Base-by-base conservation (phyloP, 2,113 vertebrate species). In the Gymnarchus niloticus region DNA sequence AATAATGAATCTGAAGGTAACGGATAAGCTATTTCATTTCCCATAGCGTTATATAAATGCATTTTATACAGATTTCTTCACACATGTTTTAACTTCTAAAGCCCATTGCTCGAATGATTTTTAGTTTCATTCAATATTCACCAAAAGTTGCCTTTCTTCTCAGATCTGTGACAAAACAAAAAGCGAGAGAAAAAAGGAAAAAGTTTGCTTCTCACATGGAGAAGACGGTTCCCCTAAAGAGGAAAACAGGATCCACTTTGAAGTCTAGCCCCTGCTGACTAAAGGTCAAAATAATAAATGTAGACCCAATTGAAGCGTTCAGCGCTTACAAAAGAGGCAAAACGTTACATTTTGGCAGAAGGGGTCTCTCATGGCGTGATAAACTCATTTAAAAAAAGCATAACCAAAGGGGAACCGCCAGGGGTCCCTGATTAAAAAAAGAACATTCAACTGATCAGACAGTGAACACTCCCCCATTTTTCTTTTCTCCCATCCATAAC, bases 281-380 rank as follows among this genome's bases (percentile, higher is more conserved):
- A 94, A 94, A 95, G 94, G 94, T 95, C 93, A 95, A 95, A 94
- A 94, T 94, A 95, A 95, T 94, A 95, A 95, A 95, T 93, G 94
- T 95, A 94, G 91, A 91, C 91, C 90, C 93, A 93, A 93, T 93
- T 94, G 92, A 94, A 93, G 93, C 90, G 90, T 91, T 91, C 88
- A 90, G 86, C 87, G 90, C 85, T 87, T 87, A 90, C 85, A 90
- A 90, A 87, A 88, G 87, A 87, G 86, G 88, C 85, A 88, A 78
- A 83, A 86, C 41, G 88, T 84, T 89, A 89, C 91, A 92, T 92
- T 90, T 91, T 92, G 92, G 90, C 89, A 61, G 85, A 90, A 87
- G 87, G 90, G 88, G 89, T 83, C 90, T 86, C 89, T 91, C 89
- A 90, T 92, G 91, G 87, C 86, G 85, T 92, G 92, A 93, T 94